Evolutionary conservation across 2,888 invertebrate genomes (phyloP).

Genomic region (Oligia fasciuncula): DNA sequence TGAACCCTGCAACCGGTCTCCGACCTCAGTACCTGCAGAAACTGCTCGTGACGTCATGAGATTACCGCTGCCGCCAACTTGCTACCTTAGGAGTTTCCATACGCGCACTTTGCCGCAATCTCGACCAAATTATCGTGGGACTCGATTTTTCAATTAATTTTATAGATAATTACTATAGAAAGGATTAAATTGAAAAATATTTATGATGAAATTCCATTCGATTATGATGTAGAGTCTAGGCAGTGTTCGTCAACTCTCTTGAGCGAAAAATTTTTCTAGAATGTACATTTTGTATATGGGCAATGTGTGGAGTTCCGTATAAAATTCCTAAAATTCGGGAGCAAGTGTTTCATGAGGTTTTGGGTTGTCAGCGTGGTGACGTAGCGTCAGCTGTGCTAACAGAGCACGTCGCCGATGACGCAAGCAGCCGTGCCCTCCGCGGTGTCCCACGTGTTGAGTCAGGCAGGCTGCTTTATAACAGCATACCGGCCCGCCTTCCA

Average conservation of each 20-base stretch:
- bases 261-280: slow-evolving; percentile 4
- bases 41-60: slow-evolving; percentile 58
- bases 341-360: slow-evolving; percentile 16
- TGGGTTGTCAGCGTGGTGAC: slow-evolving; percentile 68
- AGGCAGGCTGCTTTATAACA: slow-evolving; percentile 83
- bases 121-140: neutral
- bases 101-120: slow-evolving; percentile 32
- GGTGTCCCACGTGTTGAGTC: slow-evolving; percentile 75
- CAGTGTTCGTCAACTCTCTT: neutral
- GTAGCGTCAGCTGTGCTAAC: slow-evolving; percentile 75
- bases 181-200: slow-evolving; percentile 39
- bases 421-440: slow-evolving; percentile 72
- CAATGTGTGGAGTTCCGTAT: slow-evolving; percentile 43
- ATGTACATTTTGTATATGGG: neutral
- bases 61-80: slow-evolving; percentile 36
- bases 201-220: slow-evolving; percentile 48
- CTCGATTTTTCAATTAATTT: slow-evolving; percentile 25
- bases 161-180: slow-evolving; percentile 13
- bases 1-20: slow-evolving; percentile 47
- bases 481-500: slow-evolving; percentile 73
- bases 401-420: slow-evolving; percentile 70
- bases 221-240: slow-evolving; percentile 15
- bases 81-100: slow-evolving; percentile 50
- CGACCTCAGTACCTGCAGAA: slow-evolving; percentile 45
- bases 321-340: slow-evolving; percentile 36